Evolutionary conservation across 2,888 invertebrate species (phyloP).

Genomic region (Ditula angustiorana): DNA sequence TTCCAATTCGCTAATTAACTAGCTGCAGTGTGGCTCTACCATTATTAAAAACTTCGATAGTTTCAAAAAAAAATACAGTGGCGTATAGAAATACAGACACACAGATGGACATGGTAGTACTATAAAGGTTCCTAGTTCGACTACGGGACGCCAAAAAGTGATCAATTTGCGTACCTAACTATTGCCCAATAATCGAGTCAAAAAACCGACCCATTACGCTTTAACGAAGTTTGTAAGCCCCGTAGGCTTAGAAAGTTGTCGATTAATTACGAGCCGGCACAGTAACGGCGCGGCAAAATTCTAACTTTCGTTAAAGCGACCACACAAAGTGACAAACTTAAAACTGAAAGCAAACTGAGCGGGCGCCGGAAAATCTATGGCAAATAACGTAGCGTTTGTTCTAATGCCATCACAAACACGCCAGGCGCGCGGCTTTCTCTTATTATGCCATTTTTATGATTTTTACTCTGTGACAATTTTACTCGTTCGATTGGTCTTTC

Average conservation of each 20-base stretch:
- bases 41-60: too few species aligned
- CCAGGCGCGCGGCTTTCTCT: slow-evolving; percentile 44
- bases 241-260: slow-evolving; percentile 1
- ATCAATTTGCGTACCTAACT: too few species aligned
- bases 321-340: slow-evolving; percentile 76
- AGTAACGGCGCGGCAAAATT: slow-evolving; percentile 24
- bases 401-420: slow-evolving; percentile 76
- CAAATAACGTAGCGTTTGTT: slow-evolving; percentile 70
- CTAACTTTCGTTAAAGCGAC: slow-evolving; percentile 50
- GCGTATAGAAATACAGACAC: too few species aligned
- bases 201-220: neutral
- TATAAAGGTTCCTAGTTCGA: too few species aligned
- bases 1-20: too few species aligned
- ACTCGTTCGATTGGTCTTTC: neutral
- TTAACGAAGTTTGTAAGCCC: slow-evolving; percentile 2
- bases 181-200: neutral
- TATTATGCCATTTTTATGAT: slow-evolving; percentile 35
- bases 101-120: too few species aligned
- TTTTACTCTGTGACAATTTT: slow-evolving; percentile 26
- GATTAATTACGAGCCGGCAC: neutral
- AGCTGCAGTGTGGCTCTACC: too few species aligned
- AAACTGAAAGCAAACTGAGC: slow-evolving; percentile 73
- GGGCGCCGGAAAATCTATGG: slow-evolving; percentile 68
- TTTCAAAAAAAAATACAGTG: too few species aligned
- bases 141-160: too few species aligned